Conservation (phyloP, 2,797 vertebrate species). For the Lithobates pipiens region DNA sequence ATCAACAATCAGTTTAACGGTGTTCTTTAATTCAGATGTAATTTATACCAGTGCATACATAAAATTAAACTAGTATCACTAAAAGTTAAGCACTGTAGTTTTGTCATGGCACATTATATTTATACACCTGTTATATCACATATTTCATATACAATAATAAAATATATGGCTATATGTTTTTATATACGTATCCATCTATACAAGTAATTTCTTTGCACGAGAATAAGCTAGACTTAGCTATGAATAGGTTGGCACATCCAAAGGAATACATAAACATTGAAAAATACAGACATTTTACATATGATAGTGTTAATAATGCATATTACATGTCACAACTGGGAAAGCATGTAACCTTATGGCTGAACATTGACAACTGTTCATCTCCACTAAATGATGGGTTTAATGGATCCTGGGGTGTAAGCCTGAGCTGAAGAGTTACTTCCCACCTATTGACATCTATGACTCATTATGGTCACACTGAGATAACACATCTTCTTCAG, state of each 20-base stretch:
- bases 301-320: background rate
- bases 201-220: background rate
- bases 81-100: background rate
- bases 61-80: background rate
- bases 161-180: conserved; percentile 34
- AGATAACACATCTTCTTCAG: too few relatives aligned
- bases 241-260: background rate
- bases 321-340: conserved; percentile 31
- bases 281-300: conserved; percentile 6
- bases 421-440: background rate
- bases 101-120: background rate
- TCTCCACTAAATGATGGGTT: background rate
- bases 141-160: conserved; percentile 10
- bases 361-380: background rate
- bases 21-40: conserved; percentile 13
- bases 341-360: conserved; percentile 23
- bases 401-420: background rate
- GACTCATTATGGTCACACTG: background rate
- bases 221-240: background rate
- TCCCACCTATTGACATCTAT: background rate
- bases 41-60: conserved; percentile 9
- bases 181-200: background rate
- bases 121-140: background rate
- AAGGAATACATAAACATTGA: background rate
- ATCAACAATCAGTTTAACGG: background rate